phyloP scores from a whole-genome alignment of 2,888 invertebrate genomes.

The Eustalomyia histrio region DNA sequence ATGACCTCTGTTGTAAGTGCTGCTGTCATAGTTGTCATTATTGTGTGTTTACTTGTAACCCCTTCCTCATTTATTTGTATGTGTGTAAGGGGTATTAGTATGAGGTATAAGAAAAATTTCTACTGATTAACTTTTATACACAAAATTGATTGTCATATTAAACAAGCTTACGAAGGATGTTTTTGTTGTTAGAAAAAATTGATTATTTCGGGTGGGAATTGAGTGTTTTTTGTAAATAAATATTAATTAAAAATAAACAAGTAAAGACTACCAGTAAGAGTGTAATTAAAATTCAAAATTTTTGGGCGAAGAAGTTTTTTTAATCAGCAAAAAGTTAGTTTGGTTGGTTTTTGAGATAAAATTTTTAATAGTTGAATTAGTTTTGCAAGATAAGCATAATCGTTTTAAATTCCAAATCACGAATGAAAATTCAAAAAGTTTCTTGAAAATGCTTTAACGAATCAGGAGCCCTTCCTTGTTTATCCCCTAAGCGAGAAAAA shows the following conservation, averaged over 20 bases:
- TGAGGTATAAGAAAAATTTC: constrained; percentile 1
- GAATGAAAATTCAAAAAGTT: too few species aligned
- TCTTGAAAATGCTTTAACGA: too few species aligned
- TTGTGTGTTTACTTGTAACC: constrained; percentile 23
- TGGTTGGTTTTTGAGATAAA: too few species aligned
- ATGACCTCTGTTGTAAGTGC: constrained; percentile 36
- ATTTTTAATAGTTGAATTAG: too few species aligned
- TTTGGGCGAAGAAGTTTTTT: neutral
- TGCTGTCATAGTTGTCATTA: constrained; percentile 3
- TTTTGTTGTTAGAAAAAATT: neutral
- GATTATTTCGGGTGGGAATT: neutral
- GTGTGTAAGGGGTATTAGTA: neutral
- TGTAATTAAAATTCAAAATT: neutral
- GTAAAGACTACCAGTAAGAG: neutral
- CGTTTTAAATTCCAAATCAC: too few species aligned
- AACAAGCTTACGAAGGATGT: constrained; percentile 49
- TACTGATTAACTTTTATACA: constrained; percentile 60
- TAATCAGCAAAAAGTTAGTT: neutral
- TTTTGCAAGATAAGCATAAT: too few species aligned
- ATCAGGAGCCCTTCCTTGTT: too few species aligned
- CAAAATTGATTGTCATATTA: constrained; percentile 63
- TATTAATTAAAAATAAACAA: constrained; percentile 4
- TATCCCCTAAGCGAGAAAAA: too few species aligned
- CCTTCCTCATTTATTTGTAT: constrained; percentile 9
- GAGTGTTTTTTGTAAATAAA: neutral